These are phyloP conservation scores for Anas capensis DNA, from an alignment of 2,797 vertebrate species.

Conservation along the genomic window DNA sequence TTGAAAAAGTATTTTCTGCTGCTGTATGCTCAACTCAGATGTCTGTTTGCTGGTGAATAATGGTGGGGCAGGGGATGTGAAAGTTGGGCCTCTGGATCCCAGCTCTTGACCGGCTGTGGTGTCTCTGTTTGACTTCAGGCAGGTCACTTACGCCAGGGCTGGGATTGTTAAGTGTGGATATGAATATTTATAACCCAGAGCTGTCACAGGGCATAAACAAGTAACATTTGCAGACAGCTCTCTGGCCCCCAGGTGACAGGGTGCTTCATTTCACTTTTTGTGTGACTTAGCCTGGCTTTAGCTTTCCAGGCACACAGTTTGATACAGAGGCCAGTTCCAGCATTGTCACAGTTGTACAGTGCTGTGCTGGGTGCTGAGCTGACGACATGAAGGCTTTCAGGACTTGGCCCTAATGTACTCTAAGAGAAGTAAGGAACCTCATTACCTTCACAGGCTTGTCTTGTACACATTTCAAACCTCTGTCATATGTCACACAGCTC, in stretches of 20 bases:
- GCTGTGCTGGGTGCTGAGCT: neutral
- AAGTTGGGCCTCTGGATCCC: neutral
- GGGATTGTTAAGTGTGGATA: neutral
- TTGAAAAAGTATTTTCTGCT: neutral
- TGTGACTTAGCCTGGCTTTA: neutral
- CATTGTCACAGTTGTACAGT: fast-evolving
- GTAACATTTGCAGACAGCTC: neutral
- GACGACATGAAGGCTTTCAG: neutral
- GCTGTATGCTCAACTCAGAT: neutral
- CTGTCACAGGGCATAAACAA: neutral
- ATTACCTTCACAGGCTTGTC: neutral
- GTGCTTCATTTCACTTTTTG: neutral
- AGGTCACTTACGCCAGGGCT: neutral
- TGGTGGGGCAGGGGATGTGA: neutral
- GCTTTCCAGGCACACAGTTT: neutral
- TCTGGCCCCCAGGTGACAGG: neutral
- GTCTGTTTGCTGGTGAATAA: neutral
- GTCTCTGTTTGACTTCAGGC: neutral
- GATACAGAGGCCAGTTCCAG: neutral
- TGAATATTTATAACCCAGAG: neutral
- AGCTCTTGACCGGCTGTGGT: fast-evolving
- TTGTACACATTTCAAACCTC: neutral
- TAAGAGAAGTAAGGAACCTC: neutral
- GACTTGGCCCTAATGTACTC: neutral
- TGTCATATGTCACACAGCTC: neutral